Conservation (phyloP, 2,113 vertebrate genomes). For the Dasyprocta punctata region DNA sequence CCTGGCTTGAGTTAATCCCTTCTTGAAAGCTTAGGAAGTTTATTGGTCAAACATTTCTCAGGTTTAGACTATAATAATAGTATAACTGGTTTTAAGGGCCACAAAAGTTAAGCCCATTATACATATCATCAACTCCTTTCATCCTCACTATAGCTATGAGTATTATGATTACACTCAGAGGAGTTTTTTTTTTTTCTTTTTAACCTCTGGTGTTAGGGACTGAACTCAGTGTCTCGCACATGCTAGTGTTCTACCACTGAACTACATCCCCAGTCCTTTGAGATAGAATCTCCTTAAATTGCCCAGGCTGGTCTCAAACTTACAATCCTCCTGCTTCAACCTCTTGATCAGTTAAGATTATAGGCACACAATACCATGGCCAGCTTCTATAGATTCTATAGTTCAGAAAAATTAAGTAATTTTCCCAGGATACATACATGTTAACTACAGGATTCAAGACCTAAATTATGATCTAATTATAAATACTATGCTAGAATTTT, state of each 20-base stretch:
- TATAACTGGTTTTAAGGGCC: background rate
- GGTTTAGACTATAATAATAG: background rate
- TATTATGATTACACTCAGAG: background rate
- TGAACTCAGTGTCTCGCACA: background rate
- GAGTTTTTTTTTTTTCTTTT: background rate
- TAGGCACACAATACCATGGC: background rate
- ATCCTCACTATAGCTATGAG: background rate
- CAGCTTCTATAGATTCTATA: background rate
- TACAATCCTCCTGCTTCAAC: background rate
- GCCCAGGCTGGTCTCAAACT: background rate
- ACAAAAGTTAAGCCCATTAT: background rate
- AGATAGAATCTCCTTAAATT: background rate
- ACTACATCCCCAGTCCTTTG: background rate
- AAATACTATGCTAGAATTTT: conserved; percentile 9
- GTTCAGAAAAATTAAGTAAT: conserved; percentile 32
- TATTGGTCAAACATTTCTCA: conserved; percentile 23
- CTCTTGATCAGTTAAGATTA: background rate
- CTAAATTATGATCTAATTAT: conserved; percentile 24
- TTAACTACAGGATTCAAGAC: conserved; percentile 18
- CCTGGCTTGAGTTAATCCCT: background rate
- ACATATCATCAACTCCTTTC: background rate
- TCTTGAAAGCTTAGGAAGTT: background rate
- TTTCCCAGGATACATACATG: background rate
- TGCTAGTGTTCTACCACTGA: background rate
- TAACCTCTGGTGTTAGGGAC: background rate